These are phyloP conservation scores for Latrodectus hesperus DNA, from an alignment of 2,888 invertebrate species.

Conservation along the genomic window DNA sequence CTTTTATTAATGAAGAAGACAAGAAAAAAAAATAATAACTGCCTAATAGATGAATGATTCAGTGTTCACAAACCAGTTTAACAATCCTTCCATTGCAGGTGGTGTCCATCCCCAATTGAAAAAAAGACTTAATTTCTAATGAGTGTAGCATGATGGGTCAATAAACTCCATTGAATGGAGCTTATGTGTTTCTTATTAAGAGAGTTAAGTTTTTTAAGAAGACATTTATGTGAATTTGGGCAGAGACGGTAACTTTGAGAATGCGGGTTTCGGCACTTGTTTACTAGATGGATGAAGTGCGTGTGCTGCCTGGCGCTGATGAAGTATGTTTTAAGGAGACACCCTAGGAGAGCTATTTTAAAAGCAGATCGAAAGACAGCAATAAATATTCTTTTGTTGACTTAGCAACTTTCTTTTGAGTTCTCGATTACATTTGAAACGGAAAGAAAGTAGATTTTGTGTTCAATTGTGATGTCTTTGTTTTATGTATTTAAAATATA, in stretches of 20 bases:
- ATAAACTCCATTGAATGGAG: slow-evolving; percentile 52
- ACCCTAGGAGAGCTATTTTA: background rate
- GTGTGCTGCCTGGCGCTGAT: background rate
- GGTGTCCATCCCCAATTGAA: too few species aligned
- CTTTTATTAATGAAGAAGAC: too few species aligned
- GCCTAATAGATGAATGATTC: too few species aligned
- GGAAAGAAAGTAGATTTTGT: too few species aligned
- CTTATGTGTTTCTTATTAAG: slow-evolving; percentile 34
- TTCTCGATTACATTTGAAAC: background rate
- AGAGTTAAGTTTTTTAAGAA: slow-evolving; percentile 23
- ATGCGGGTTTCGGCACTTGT: background rate
- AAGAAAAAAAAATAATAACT: too few species aligned
- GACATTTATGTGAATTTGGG: slow-evolving; percentile 15
- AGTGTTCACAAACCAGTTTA: too few species aligned
- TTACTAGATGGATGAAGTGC: background rate
- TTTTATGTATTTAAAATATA: too few species aligned
- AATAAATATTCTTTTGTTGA: background rate
- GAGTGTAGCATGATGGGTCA: slow-evolving; percentile 28
- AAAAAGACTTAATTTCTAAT: too few species aligned
- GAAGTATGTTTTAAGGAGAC: background rate
- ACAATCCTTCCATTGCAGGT: too few species aligned
- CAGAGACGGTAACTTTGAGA: background rate
- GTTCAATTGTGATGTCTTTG: too few species aligned
- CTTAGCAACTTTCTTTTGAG: background rate
- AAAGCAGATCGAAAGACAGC: background rate